These are phyloP conservation scores for Scaptomyza polygonia DNA, from an alignment of 2,888 invertebrate genomes.

Conservation along the genomic window DNA sequence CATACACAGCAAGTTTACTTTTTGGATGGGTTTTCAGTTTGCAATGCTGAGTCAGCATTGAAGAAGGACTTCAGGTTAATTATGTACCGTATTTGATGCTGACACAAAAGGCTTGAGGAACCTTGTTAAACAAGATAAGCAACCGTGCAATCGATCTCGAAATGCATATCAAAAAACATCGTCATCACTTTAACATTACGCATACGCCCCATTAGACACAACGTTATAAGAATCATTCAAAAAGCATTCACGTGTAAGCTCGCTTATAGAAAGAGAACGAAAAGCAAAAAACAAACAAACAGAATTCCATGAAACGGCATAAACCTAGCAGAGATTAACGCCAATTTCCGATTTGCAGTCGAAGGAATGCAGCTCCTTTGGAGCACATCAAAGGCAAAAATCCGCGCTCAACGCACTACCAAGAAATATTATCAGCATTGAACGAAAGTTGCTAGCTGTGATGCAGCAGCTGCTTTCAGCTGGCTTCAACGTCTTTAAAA, in stretches of 20 bases:
- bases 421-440: constrained; percentile 14
- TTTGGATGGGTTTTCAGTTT: too few species aligned
- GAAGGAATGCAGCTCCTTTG: neutral
- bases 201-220: constrained; percentile 37
- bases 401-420: constrained; percentile 10
- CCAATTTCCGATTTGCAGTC: constrained; percentile 41
- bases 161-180: neutral
- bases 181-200: constrained; percentile 3
- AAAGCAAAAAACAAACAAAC: neutral
- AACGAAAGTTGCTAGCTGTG: constrained; percentile 11
- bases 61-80: neutral
- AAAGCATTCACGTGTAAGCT: neutral
- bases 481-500: constrained; percentile 55
- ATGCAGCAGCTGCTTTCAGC: constrained; percentile 22
- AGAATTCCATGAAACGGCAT: constrained; percentile 20
- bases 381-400: constrained; percentile 19
- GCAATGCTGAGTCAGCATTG: neutral
- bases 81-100: neutral
- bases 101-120: neutral
- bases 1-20: neutral
- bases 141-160: neutral
- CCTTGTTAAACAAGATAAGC: neutral
- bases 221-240: constrained; percentile 1
- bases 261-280: neutral
- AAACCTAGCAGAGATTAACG: constrained; percentile 50